Conservation (phyloP, 1,140 invertebrate species). For the Drosophila pachea region DNA sequence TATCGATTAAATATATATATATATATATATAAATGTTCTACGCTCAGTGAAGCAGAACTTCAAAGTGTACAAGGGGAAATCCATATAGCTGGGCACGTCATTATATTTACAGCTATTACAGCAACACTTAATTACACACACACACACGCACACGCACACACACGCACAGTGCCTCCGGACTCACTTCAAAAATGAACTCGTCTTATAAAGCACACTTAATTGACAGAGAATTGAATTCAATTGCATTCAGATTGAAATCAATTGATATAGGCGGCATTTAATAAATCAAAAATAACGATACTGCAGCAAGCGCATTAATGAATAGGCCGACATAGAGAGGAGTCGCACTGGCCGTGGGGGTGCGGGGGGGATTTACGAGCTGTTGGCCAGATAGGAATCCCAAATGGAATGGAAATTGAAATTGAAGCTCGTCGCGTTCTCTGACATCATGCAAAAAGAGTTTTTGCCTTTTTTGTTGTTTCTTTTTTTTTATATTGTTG, state of each 20-base stretch:
- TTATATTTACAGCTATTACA: slow-evolving; percentile 53
- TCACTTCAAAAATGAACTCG: slow-evolving; percentile 60
- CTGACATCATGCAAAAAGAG: slow-evolving; percentile 44
- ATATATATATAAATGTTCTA: slow-evolving; percentile 7
- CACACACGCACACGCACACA: slow-evolving; percentile 11
- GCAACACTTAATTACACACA: slow-evolving; percentile 40
- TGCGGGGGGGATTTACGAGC: background rate
- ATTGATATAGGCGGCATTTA: slow-evolving; percentile 46
- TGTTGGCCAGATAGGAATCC: slow-evolving; percentile 29
- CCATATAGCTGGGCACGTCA: slow-evolving; percentile 44
- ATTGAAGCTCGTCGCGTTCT: slow-evolving; percentile 29
- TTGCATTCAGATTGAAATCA: slow-evolving; percentile 48
- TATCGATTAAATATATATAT: slow-evolving; percentile 36
- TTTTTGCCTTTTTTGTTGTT: slow-evolving; percentile 16
- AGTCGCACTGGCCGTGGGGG: background rate
- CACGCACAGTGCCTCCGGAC: too few species aligned
- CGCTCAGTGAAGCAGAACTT: slow-evolving; percentile 59
- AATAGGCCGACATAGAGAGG: background rate
- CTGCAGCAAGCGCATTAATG: slow-evolving; percentile 32
- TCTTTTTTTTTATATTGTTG: slow-evolving; percentile 1
- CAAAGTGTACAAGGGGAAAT: slow-evolving; percentile 13
- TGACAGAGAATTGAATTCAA: slow-evolving; percentile 61
- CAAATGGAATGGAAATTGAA: slow-evolving; percentile 44
- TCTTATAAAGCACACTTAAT: slow-evolving; percentile 68
- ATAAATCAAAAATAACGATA: slow-evolving; percentile 48